Percentiles rank a stretch among this genome's conserved stretches.
Conservation (phyloP, 2,888 invertebrate species). For the Dromius quadrimaculatus region DNA sequence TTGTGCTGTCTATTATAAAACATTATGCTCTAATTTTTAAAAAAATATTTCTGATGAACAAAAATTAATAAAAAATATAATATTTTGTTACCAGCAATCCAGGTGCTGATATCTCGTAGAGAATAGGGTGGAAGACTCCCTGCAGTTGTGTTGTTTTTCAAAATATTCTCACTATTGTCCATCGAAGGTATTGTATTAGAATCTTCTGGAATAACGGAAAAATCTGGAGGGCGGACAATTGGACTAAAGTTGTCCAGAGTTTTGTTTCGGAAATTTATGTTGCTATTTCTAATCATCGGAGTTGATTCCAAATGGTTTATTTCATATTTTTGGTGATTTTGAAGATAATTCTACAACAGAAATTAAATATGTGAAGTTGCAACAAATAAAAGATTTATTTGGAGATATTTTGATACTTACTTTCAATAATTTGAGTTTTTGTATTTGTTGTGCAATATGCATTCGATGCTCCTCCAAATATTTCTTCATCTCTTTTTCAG, state of each 20-base stretch:
- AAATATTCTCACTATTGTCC: conserved; percentile 61
- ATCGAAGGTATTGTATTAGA: too few relatives aligned
- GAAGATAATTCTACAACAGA: conserved; percentile 58
- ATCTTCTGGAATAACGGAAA: conserved; percentile 61
- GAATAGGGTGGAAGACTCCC: conserved; percentile 67
- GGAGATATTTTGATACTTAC: conserved; percentile 63
- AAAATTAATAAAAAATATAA: neutral
- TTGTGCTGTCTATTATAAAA: too few relatives aligned
- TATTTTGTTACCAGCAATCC: conserved; percentile 74
- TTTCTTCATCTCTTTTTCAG: conserved; percentile 67
- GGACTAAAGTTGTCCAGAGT: conserved; percentile 71
- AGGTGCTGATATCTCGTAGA: conserved; percentile 75
- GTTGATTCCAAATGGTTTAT: conserved; percentile 60
- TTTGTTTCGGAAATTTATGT: conserved; percentile 60
- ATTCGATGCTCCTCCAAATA: conserved; percentile 74
- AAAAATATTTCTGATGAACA: neutral
- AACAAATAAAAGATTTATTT: conserved; percentile 18
- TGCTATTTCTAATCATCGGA: conserved; percentile 60
- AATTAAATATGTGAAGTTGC: conserved; percentile 20
- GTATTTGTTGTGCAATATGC: conserved; percentile 75
- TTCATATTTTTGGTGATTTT: conserved; percentile 50
- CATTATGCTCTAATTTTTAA: neutral
- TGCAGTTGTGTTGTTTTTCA: conserved; percentile 6
- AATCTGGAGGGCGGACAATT: conserved; percentile 66
- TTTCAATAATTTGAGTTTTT: conserved; percentile 75